A percentile compares a stretch with the other conserved stretches of the same genome.
Conservation (phyloP, 2,797 vertebrate genomes). For the Pseudochromis fuscus region DNA sequence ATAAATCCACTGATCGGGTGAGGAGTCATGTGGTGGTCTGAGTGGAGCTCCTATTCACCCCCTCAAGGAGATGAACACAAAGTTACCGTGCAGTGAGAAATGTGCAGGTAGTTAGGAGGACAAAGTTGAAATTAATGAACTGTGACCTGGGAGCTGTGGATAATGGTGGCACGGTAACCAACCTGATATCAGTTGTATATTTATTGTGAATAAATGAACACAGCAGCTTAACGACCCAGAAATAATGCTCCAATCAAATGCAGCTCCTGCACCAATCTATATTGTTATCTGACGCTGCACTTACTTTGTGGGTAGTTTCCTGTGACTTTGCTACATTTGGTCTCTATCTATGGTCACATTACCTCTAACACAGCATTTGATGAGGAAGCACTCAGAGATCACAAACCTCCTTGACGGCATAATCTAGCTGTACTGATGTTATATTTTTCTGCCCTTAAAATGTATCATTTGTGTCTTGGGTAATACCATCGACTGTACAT, state of each 20-base stretch:
- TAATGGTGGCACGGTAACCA: background rate
- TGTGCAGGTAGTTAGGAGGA: background rate
- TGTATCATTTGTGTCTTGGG: too few species aligned
- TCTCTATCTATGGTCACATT: slow-evolving; percentile 8
- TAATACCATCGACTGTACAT: too few species aligned
- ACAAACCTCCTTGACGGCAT: too few species aligned
- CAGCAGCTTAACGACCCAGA: background rate
- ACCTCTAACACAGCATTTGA: background rate
- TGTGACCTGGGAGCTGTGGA: background rate
- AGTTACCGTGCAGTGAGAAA: background rate
- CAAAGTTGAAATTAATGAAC: background rate
- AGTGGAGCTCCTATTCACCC: background rate
- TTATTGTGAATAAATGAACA: background rate
- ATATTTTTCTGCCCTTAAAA: too few species aligned
- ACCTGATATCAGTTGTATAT: background rate
- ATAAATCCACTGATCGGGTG: too few species aligned
- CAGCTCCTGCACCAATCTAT: background rate
- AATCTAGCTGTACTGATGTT: too few species aligned
- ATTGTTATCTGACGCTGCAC: background rate
- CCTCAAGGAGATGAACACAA: background rate
- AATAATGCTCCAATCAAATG: background rate
- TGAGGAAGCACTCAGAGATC: too few species aligned
- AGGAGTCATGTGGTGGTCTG: background rate
- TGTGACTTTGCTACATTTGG: background rate
- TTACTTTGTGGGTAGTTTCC: background rate